Evolutionary conservation across 2,113 vertebrate species (phyloP), one percentile per base, ranked within the genome.

Genomic region (Alethe castanea): DNA sequence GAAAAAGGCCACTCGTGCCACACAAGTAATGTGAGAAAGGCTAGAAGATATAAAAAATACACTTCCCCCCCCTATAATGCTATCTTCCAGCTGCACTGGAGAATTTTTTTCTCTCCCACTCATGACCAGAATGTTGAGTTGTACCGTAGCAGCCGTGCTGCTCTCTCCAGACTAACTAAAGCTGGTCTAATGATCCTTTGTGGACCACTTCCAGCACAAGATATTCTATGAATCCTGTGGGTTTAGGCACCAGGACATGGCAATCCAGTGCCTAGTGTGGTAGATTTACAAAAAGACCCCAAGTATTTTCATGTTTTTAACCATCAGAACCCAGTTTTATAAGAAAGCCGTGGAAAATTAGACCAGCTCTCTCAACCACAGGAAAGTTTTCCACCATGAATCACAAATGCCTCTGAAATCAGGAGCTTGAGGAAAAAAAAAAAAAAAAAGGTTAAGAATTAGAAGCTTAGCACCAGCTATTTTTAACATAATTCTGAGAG

Each of bases 401-500:
- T 67, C 61, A 65, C 48, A 90, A 87, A 56, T 31, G 2, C 42
- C 35, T 74, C 52, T 12, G 6, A 93, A 91, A 88, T 45, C 66
- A 38, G 52, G 18, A 90, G 64, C 1, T 1, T 15, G 47, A 79
- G 78, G 18, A 14, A 50, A 50, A 50, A 29, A n/a, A 88, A 56
- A 71, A 44, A 44, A 11, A 52, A 52, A 82, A 59, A 44, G 9
- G 48, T 82, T 94, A 92, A 90, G 74, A 94, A 90, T 80, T 45
- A 80, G 71, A 76, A 85, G 74, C 42, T 87, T 90, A 87, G 70
- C 85, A 77, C 53, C 19, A 76, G 36, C 40, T 94, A 69, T 93
- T 94, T 92, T 95, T 69, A 93, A 85, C 56, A 45, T 36, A 87
- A 95, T 62, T 57, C 67, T 19, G 38, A 65, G 87, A 76, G 85